Percentiles rank a stretch among this genome's conserved stretches.
Conservation (phyloP, 2,797 vertebrate genomes). For the Malurus splendens region DNA sequence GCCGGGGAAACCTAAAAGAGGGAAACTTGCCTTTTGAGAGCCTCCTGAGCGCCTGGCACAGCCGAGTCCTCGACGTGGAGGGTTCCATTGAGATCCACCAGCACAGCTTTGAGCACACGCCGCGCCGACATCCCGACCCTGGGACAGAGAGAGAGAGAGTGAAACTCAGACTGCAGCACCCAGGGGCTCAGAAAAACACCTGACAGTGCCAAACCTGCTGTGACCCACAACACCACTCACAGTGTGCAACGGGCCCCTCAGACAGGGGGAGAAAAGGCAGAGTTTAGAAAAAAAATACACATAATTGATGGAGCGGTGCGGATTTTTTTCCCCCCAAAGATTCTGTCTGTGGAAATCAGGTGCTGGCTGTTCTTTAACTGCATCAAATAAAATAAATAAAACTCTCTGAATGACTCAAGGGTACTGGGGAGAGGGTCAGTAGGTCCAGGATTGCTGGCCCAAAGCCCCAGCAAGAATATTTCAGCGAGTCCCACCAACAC, state of each 20-base stretch:
- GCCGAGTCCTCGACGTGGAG: constrained; percentile 90
- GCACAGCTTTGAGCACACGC: constrained; percentile 83
- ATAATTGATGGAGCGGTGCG: constrained; percentile 3
- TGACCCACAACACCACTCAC: not conserved
- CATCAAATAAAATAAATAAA: not conserved
- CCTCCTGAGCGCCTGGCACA: constrained; percentile 89
- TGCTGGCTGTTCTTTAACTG: not conserved
- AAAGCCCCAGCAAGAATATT: not conserved
- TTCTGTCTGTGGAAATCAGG: not conserved
- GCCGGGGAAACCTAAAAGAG: not conserved
- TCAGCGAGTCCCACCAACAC: not conserved
- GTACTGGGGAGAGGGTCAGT: not conserved
- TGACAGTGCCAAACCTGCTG: constrained; percentile 7
- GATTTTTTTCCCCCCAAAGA: not conserved
- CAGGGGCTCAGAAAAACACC: constrained; percentile 12
- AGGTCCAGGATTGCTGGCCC: not conserved
- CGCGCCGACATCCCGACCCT: constrained; percentile 78
- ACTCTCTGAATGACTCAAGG: not conserved
- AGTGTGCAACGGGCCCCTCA: not conserved
- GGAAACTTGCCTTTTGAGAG: constrained; percentile 82
- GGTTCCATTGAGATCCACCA: constrained; percentile 94
- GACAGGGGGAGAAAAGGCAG: not conserved
- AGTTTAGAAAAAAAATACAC: not conserved
- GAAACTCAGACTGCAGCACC: not conserved
- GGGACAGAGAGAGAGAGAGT: constrained; percentile 46